Evolutionary conservation across 2,888 invertebrate species (phyloP), one percentile per base, ranked within the genome.

Genomic region (Hydriomena furcata): DNA sequence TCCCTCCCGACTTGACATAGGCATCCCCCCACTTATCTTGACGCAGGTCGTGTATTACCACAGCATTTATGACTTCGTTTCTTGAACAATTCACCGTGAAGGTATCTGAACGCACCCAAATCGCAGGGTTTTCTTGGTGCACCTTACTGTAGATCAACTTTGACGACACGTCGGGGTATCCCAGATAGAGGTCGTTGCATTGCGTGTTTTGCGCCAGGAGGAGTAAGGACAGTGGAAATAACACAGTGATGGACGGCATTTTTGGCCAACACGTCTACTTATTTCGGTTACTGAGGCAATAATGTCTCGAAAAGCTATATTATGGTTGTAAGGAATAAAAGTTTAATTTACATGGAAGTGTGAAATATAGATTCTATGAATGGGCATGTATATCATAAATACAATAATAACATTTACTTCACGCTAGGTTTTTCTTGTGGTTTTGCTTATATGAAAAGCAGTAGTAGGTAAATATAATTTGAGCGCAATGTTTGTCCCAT

Each of bases 51-150:
- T 79, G 79, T 1, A 89, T 73, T 25, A 72, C 73, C 0, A 89
- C 60, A 2, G 84, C 82, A 51, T 73, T 76, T 8, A 89, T 88
- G 0, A 86, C 48, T 37, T 85, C 81, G 44, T 79, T 80, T 60
- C 55, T 0, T 72, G 69, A 0, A 81, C 73, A 13, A 73, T 51
- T 76, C 1, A 88, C 55, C 0, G 76, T 64, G 0, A 89, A 52
- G 7, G 80, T 80, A 27, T 87, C 84, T 0, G 78, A 74, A 27
- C 87, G 73, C 7, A 54, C 80, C 88, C 88, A 88, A 1, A 87
- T 36, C 0, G 85, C 86, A 0, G 88, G 84, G 46, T 76, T 79
- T 24, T 82, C 79, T 61, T 86, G 80, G 42, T 85, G 82, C 1
- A 84, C 76, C 58, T 80, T 78, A 42, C 73, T 81, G 55, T 84